Conservation (phyloP, 2,888 invertebrate species). For the Peribatodes rhomboidaria region DNA sequence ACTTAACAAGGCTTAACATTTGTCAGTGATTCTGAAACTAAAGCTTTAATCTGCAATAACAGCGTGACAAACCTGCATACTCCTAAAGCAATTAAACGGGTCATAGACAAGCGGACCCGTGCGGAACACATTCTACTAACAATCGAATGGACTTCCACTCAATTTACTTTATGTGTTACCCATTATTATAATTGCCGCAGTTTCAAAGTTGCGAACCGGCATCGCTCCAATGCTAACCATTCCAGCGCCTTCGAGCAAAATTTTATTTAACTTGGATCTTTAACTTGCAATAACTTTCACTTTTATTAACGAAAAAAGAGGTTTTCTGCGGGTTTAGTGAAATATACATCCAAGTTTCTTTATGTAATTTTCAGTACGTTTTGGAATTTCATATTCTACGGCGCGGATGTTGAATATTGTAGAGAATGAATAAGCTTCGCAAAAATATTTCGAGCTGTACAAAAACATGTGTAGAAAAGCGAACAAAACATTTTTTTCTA, state of each 20-base stretch:
- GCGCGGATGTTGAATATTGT: background rate
- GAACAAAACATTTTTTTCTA: slow-evolving; percentile 2
- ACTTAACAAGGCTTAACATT: background rate
- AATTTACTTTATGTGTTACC: slow-evolving; percentile 78
- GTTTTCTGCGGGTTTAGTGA: too few species aligned
- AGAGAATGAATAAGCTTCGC: background rate
- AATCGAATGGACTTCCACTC: slow-evolving; percentile 74
- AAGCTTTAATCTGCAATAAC: slow-evolving; percentile 20
- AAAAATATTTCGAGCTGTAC: slow-evolving; percentile 10
- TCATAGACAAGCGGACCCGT: slow-evolving; percentile 55
- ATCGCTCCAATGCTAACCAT: slow-evolving; percentile 60
- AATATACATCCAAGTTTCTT: background rate
- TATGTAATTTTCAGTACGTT: background rate
- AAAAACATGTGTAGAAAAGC: slow-evolving; percentile 10
- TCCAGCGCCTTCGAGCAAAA: slow-evolving; percentile 59
- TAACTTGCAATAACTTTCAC: slow-evolving; percentile 48
- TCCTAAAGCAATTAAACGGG: slow-evolving; percentile 57
- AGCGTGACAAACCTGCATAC: slow-evolving; percentile 37
- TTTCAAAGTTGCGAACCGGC: slow-evolving; percentile 66
- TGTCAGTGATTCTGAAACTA: slow-evolving; percentile 1
- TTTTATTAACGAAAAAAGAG: slow-evolving; percentile 9
- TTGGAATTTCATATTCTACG: background rate
- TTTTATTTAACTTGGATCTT: slow-evolving; percentile 62
- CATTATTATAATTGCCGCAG: slow-evolving; percentile 79
- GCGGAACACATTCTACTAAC: slow-evolving; percentile 67